Evolutionary conservation across 2,888 invertebrate species (phyloP), one percentile per base, ranked within the genome.

Genomic region (Amphipyra berbera): DNA sequence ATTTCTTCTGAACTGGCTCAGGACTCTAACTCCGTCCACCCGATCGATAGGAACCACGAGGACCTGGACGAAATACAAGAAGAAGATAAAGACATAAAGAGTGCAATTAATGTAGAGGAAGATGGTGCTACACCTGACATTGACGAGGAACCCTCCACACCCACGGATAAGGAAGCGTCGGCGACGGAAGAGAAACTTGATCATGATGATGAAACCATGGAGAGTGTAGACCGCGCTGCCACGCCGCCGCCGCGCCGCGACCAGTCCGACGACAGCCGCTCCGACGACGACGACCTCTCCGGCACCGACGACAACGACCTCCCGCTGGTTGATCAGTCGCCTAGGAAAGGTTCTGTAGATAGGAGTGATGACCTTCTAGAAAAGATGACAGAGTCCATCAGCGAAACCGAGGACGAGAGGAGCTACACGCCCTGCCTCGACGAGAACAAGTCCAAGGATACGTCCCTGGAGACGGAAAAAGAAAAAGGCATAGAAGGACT

Each of bases 401-500:
- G 96, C 79, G 96, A 96, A 79, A 92, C 92, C 1, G 96, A 96
- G 75, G 96, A 96, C 82, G 96, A 97, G 87, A 92, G 97, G 64
- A 96, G 96, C 70, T 97, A 97, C 86, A 97, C 97, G 54, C 97
- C 97, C 0, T 97, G 97, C 76, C 93, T 97, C 56, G 97, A 97
- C 86, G 97, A 97, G 85, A 95, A 95, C 78, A 95, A 95, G 74
- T 95, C 92, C 30, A 87, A 90, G 66, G 92, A 91, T 61, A 88
- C 87, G 0, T 90, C 93, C 1, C 75, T 90, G 38, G 94, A 91
- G 58, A 82, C 84, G 1, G 91, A 90, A 37, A 90, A 88, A 61
- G 92, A 89, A n/a, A 89, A 86, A 44, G 95, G 93, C 0, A 87
- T 96, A 58, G 95, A 94, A 76, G 97, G 96, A 2, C 95, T 97